Evolutionary conservation across 2,113 vertebrate genomes (phyloP), one percentile per base, ranked within the genome.

Genomic region (Daphoenositta chrysoptera): DNA sequence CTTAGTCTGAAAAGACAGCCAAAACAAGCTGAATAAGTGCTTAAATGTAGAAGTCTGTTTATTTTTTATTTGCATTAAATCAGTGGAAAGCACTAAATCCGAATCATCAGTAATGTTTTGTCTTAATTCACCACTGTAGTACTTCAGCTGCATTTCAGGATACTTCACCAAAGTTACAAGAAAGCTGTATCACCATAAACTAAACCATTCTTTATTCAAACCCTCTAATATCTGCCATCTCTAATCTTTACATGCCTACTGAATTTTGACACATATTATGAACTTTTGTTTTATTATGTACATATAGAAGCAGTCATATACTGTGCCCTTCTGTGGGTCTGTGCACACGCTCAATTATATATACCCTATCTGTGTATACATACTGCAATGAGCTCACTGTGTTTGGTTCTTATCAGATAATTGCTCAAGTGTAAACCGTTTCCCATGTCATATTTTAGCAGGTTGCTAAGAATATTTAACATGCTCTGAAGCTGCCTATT

Each of bases 391-490:
- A 24, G 33, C 73, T 96, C 68, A 39, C 75, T 82, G n/a, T 64
- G 51, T 31, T 48, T 69, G 60, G 44, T 22, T 91, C 94, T 97
- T 95, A 96, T 96, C 94, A 97, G 89, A 96, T 96, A 96, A 96
- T 96, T 96, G 86, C 87, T 94, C 39, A 69, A 93, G 70, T 81
- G 61, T 93, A 96, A 96, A 95, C 82, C 95, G 76, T 45, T 94
- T 87, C 77, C 82, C 42, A 11, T 78, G 91, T 75, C 87, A 89
- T 94, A 94, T 90, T 96, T 96, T 86, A 96, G 72, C 79, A 92
- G 82, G 58, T 85, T 94, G 82, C 87, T 93, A 89, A 88, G 48
- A 65, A 87, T 95, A 97, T 92, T 96, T 93, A 92, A 81, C 56
- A 82, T 78, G 33, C 57, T 95, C 53, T 93, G 53, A 93, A 85